Conservation (phyloP, 2,113 vertebrate genomes). For the Lophochroa leadbeateri region DNA sequence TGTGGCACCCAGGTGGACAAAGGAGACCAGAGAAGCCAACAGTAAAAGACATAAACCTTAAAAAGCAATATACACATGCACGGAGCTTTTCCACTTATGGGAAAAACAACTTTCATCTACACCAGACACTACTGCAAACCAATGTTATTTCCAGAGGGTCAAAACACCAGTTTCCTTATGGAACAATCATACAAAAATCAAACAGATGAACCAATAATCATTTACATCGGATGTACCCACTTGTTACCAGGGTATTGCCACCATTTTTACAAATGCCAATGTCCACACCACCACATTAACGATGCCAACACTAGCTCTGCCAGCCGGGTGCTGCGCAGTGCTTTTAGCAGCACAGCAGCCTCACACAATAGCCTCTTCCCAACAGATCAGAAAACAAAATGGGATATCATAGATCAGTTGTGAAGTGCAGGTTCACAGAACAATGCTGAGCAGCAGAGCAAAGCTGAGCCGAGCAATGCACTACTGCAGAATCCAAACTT, state of each 20-base stretch:
- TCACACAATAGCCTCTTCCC: rapidly evolving
- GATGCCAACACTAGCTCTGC: neutral
- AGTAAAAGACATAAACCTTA: neutral
- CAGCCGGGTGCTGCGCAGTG: rapidly evolving
- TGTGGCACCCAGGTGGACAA: neutral
- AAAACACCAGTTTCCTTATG: neutral
- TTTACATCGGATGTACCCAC: neutral
- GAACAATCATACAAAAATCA: neutral
- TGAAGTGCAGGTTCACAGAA: neutral
- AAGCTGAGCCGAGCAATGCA: neutral
- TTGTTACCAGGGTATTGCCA: neutral
- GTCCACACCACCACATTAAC: rapidly evolving
- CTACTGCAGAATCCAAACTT: neutral
- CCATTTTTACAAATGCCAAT: neutral
- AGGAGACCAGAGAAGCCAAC: neutral
- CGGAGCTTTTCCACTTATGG: neutral
- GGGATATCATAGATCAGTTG: neutral
- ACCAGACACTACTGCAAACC: neutral
- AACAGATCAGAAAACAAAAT: neutral
- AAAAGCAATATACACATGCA: neutral
- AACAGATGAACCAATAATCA: neutral
- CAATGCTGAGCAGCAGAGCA: neutral
- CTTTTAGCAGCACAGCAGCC: neutral
- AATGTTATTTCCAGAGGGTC: neutral
- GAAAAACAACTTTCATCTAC: neutral